Base-by-base conservation (phyloP, 2,113 vertebrate genomes). In the Poeciliopsis occidentalis region DNA sequence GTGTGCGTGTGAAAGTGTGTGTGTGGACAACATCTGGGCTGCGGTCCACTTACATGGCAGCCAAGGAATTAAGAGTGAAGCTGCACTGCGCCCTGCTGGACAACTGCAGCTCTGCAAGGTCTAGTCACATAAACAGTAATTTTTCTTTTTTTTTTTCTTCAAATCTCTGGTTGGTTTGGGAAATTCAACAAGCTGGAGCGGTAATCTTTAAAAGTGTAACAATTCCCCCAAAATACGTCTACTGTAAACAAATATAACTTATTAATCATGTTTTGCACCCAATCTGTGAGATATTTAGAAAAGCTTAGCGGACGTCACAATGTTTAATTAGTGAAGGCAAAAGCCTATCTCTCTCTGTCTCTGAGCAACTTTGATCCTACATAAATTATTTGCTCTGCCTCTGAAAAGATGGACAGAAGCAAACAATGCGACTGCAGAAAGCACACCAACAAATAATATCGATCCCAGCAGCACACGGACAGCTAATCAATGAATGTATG, bases 371-470 rank as follows among this genome's bases (percentile, higher is more conserved):
- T 30, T 54, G 64, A 67, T 65, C 69, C 51, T 51, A 67, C 76
- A 89, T 85, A 88, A 82, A 87, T 89, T 82, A 92, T 82, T 77
- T 82, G 67, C 84, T 84, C 83, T 72, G 78, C 86, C 83, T 79
- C 79, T 90, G 73, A 85, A 86, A 85, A 89, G 84, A 85, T 64
- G 64, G 75, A 80, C 71, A 84, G 77, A 84, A 67, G 82, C 88
- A 92, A 92, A 94, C 90, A 89, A 92, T 88, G 90, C 88, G 89
- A 94, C 91, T 92, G 90, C 86, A 89, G 82, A 89, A 83, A 82
- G 90, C 90, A 92, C 92, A 92, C 87, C 77, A 81, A 89, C 90
- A 94, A 94, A 94, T 92, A 91, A 82, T 89, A 95, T 94, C 84
- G 93, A 95, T 93, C 86, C 51, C n/a, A 30, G 82, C 87, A 83